phyloP scores from a whole-genome alignment of 1,140 invertebrate species.

The Contarinia nasturtii region DNA sequence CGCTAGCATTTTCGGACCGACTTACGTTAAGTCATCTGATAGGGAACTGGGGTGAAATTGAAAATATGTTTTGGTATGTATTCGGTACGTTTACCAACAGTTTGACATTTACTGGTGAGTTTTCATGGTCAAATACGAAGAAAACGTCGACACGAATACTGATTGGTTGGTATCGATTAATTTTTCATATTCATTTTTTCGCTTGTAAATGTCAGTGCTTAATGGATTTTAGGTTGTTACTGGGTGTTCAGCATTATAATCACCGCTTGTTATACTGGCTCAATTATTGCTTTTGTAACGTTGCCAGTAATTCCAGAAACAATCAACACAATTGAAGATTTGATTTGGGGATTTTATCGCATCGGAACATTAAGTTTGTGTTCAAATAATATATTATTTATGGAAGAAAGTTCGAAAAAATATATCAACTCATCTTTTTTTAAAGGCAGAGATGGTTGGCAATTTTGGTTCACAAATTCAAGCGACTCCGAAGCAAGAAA shows the following conservation, averaged over 20 bases:
- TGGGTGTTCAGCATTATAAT: slow-evolving; percentile 66
- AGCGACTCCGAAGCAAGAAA: slow-evolving; percentile 32
- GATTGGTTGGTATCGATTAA: slow-evolving; percentile 30
- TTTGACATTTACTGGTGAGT: slow-evolving; percentile 45
- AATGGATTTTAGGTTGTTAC: slow-evolving; percentile 33
- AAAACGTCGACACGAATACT: slow-evolving; percentile 44
- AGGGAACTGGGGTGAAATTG: slow-evolving; percentile 41
- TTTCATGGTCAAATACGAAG: slow-evolving; percentile 44
- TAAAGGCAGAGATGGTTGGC: slow-evolving; percentile 47
- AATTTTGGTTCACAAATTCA: slow-evolving; percentile 41
- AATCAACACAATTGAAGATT: slow-evolving; percentile 38
- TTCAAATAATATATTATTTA: not conserved
- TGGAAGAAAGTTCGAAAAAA: not conserved
- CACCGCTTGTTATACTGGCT: slow-evolving; percentile 57
- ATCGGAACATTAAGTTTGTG: slow-evolving; percentile 36
- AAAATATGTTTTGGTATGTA: slow-evolving; percentile 62
- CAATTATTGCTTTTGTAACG: slow-evolving; percentile 60
- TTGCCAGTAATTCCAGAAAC: slow-evolving; percentile 47
- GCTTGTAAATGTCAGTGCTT: not conserved
- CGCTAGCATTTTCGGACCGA: slow-evolving; percentile 46
- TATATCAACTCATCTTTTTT: not conserved
- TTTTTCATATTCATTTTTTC: not conserved
- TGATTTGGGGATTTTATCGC: slow-evolving; percentile 34
- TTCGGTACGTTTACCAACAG: slow-evolving; percentile 65
- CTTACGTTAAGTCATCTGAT: slow-evolving; percentile 38